Base-by-base conservation (phyloP, 35 echinoderm and acorn worm species). In the Stichopus chloronotus region DNA sequence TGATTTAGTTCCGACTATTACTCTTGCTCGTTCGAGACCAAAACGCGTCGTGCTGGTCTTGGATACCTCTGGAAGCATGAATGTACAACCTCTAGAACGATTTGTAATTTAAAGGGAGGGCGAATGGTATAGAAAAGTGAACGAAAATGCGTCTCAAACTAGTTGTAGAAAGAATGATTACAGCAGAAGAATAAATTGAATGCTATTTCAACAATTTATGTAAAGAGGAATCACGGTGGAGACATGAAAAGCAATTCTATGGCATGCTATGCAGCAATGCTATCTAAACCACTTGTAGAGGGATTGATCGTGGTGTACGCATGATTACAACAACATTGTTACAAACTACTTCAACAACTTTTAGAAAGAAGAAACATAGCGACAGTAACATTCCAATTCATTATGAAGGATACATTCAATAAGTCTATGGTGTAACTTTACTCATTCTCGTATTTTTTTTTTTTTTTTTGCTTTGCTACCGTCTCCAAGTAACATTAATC, bases 11-110 rank as follows among this genome's bases (percentile, higher is more conserved):
- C 80, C 80, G 25, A 53, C 80, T 55, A 17, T 83, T 13, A 55
- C 55, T 53, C 17, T 83, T 9, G 80, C 80, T 11, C 52, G 80
- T 55, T 55, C 55, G 80, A 83, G 55, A 55, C 80, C 80, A 83
- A 83, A 55, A 8, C 92, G 95, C 9, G 95, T 96, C 59, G 95
- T 96, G 8, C 55, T 96, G 10, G 87, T 96, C 6, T 13, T 96
- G 22, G 95, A 96, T 84, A 91, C 92, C 23, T 96, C 95, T 43
- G 95, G 92, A 14, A 96, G 95, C 52, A 96, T 96, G 95, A 72
- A 43, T 25, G 94, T 95, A 90, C 0, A 1, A 3, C 1, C 30
- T 43, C 30, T 43, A 43, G 30, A 3, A 43, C 30, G 0, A 43
- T 43, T 43, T 43, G 30, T 43, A 79, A 91, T 92, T 56, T 19